Percentiles rank a stretch among this genome's conserved stretches.
These are phyloP conservation scores for Elachura formosa DNA, from an alignment of 2,113 vertebrate species.

Conservation along the genomic window DNA sequence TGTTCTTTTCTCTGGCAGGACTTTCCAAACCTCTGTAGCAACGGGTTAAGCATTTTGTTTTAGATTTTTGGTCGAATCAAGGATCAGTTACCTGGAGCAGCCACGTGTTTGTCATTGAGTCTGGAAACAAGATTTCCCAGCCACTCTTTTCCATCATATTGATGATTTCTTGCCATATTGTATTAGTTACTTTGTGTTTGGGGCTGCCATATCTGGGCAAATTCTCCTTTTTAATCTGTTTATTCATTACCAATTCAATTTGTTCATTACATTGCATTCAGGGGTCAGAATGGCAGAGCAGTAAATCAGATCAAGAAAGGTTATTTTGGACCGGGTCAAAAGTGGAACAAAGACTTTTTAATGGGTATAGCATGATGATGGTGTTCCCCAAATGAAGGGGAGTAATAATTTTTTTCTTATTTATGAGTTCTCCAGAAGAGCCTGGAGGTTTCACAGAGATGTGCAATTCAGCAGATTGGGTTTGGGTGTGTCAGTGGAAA, in stretches of 20 bases:
- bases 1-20: neutral
- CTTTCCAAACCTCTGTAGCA: neutral
- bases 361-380: neutral
- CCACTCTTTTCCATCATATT: neutral
- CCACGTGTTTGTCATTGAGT: neutral
- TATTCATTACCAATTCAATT: neutral
- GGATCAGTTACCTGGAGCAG: neutral
- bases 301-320: neutral
- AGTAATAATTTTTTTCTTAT: neutral
- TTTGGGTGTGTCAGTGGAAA: neutral
- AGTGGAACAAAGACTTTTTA: neutral
- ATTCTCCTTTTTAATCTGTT: neutral
- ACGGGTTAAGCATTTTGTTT: neutral
- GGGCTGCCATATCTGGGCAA: too few species aligned
- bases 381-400: neutral
- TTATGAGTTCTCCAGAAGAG: neutral
- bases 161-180: neutral
- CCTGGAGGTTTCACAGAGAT: neutral
- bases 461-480: neutral
- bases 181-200: neutral
- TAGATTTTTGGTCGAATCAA: neutral
- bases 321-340: neutral
- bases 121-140: neutral
- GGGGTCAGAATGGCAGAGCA: neutral
- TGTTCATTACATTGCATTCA: too few species aligned